phyloP scores from a whole-genome alignment of 2,888 invertebrate species.

The Boloria euphrosyne region DNA sequence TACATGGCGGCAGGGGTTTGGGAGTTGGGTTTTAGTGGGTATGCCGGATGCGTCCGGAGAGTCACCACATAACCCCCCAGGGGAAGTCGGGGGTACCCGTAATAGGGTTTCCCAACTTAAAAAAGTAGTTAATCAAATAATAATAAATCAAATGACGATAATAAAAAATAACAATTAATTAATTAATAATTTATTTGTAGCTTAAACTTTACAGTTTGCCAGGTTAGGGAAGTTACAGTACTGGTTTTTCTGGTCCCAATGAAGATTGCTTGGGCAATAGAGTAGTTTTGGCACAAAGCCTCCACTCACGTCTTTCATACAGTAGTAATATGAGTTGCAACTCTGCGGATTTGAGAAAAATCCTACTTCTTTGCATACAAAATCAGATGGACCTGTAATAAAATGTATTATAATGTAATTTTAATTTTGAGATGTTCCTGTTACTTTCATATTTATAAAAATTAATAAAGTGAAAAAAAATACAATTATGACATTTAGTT shows the following conservation, averaged over 20 bases:
- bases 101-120: too few relatives aligned
- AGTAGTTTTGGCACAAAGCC: slow-evolving; percentile 49
- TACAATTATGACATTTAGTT: too few relatives aligned
- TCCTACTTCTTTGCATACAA: slow-evolving; percentile 63
- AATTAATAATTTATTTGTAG: neutral
- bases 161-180: neutral
- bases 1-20: too few relatives aligned
- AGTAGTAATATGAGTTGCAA: slow-evolving; percentile 69
- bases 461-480: too few relatives aligned
- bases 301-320: slow-evolving; percentile 49
- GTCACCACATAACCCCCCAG: too few relatives aligned
- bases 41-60: too few relatives aligned
- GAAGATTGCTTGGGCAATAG: slow-evolving; percentile 55
- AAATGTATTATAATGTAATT: too few relatives aligned
- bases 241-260: slow-evolving; percentile 57
- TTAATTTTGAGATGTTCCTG: too few relatives aligned
- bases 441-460: too few relatives aligned
- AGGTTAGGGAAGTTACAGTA: slow-evolving; percentile 64
- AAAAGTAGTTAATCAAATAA: too few relatives aligned
- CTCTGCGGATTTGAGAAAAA: slow-evolving; percentile 63
- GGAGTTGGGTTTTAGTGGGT: too few relatives aligned
- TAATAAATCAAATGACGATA: neutral
- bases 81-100: too few relatives aligned
- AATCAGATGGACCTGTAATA: slow-evolving; percentile 18
- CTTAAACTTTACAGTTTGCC: slow-evolving; percentile 30